A percentile compares a stretch with the other conserved stretches of the same genome.
Conservation (phyloP, 2,888 invertebrate species). For the Tachina grossa region DNA sequence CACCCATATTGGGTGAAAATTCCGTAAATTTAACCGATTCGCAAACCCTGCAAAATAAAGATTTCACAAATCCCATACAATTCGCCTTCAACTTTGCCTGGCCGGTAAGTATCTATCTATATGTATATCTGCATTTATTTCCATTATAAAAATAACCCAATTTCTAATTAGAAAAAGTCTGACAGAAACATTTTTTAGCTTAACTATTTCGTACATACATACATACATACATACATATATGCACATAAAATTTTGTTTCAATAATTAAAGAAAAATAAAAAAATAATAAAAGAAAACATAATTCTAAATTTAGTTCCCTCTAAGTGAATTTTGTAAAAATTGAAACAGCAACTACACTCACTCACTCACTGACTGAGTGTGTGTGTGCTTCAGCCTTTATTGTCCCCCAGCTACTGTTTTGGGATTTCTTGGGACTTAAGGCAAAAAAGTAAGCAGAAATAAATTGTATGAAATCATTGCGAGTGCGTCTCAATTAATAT, state of each 20-base stretch:
- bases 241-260: background rate
- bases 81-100: constrained; percentile 97
- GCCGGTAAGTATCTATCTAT: constrained; percentile 93
- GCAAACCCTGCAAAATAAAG: constrained; percentile 78
- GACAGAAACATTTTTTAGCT: constrained; percentile 6
- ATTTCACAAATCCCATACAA: constrained; percentile 92
- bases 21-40: constrained; percentile 85
- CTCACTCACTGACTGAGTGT: background rate
- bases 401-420: background rate
- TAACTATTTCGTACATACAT: background rate
- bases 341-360: background rate
- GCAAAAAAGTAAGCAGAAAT: constrained; percentile 8
- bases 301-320: constrained; percentile 45
- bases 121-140: constrained; percentile 1
- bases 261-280: background rate
- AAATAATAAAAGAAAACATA: background rate
- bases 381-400: background rate
- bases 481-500: constrained; percentile 28
- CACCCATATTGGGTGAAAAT: constrained; percentile 93
- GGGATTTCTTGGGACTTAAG: background rate
- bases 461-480: constrained; percentile 33
- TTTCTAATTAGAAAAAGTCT: constrained; percentile 27
- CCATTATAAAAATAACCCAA: constrained; percentile 35
- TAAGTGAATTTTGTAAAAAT: constrained; percentile 25
- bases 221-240: too few relatives aligned